A percentile compares a stretch with the other conserved stretches of the same genome.
These are phyloP conservation scores for Drosophila hamatofila DNA, from an alignment of 2,888 invertebrate species.

Conservation along the genomic window DNA sequence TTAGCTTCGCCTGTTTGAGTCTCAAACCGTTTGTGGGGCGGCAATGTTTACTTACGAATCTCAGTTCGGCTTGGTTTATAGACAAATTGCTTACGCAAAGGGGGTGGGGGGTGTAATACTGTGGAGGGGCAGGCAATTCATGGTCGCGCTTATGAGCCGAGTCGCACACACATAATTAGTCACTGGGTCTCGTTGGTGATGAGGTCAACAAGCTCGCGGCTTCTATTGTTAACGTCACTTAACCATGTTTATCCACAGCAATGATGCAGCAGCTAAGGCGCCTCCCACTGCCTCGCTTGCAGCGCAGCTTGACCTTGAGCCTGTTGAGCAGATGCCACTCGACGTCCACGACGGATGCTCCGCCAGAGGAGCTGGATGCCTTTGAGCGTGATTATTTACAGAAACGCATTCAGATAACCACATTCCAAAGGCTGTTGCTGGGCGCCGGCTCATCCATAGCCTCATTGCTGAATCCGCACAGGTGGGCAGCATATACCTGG, in stretches of 20 bases:
- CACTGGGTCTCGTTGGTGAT: slow-evolving; percentile 33
- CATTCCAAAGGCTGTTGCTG: slow-evolving; percentile 92
- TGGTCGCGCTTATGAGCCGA: slow-evolving; percentile 52
- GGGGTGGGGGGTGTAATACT: slow-evolving; percentile 35
- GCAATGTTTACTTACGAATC: slow-evolving; percentile 50
- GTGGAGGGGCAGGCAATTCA: slow-evolving; percentile 43
- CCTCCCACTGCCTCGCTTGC: slow-evolving; percentile 29
- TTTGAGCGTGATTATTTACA: slow-evolving; percentile 88
- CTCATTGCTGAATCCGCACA: slow-evolving; percentile 92
- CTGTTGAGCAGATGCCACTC: slow-evolving; percentile 23
- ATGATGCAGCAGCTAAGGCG: slow-evolving; percentile 59
- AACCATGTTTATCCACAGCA: slow-evolving; percentile 47
- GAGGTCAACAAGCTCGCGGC: slow-evolving; percentile 54
- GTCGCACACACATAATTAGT: slow-evolving; percentile 49
- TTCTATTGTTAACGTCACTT: slow-evolving; percentile 31
- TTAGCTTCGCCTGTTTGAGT: slow-evolving; percentile 12
- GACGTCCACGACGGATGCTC: slow-evolving; percentile 28
- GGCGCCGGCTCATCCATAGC: slow-evolving; percentile 94
- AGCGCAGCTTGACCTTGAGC: slow-evolving; percentile 24
- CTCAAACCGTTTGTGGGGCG: slow-evolving; percentile 51
- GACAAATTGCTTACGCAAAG: slow-evolving; percentile 69
- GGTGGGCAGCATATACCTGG: slow-evolving; percentile 75
- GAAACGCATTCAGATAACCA: slow-evolving; percentile 88
- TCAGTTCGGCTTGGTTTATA: slow-evolving; percentile 43
- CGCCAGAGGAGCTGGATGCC: slow-evolving; percentile 73